Base-by-base conservation (phyloP, 2,888 invertebrate species). In the Sarcophaga carnaria region DNA sequence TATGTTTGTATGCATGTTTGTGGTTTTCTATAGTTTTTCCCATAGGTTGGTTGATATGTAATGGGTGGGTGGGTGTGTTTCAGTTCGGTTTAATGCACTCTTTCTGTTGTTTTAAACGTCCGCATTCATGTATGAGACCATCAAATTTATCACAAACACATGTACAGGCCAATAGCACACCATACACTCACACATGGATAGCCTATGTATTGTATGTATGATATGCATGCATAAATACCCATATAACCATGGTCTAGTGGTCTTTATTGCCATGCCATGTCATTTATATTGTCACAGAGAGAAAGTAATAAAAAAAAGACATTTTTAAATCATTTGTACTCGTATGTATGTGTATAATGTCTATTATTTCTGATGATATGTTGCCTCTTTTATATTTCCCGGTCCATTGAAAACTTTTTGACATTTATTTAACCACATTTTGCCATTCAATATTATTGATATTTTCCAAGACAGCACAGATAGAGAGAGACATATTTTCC, bases 401-500 rank as follows among this genome's bases (percentile, higher is more conserved):
- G 22, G 37, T 59, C 62, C 62, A 82, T 27, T 60, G 14, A 49
- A 66, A 71, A 69, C 54, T 75, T 84, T 79, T 27, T 87, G 87
- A 75, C 78, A 87, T 87, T 79, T 78, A 84, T 80, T 84, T 80
- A 67, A 84, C 75, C 80, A 75, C 74, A 81, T 75, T 70, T 78
- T 69, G 74, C 49, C 74, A 76, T 49, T 80, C 37, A 10, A 70
- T 71, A 77, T 77, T 77, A 75, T 83, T 80, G 83, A 86, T 72
- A 83, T 45, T 72, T 64, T 72, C n/a, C 47, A 27, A 72, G 62
- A 62, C 27, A 72, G 64, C 0, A 59, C 14, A 54, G 54, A 54
- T 54, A 14, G 4, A 14, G 54, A 60, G 70, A 22, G 54, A 59
- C 1, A 22, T 20, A 64, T 45, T 62, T 69, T 49, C 49, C 10